These are phyloP conservation scores for Drosophila serrata DNA, from an alignment of 1,140 invertebrate species.

Conservation along the genomic window DNA sequence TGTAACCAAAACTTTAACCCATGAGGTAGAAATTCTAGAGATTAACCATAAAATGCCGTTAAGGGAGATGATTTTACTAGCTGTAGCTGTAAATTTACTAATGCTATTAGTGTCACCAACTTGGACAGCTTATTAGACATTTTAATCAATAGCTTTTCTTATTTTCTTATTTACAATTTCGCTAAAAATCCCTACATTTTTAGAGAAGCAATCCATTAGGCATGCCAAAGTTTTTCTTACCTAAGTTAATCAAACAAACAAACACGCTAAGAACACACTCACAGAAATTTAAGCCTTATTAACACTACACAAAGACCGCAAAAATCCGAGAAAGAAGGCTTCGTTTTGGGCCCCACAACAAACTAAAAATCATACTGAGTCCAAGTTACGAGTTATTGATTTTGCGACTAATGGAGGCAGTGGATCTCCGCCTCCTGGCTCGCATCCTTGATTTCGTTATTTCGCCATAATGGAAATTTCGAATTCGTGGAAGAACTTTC, in stretches of 20 bases:
- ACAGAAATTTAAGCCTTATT: conserved; percentile 14
- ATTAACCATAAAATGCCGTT: not conserved
- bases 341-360: conserved; percentile 14
- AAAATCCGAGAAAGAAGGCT: conserved; percentile 9
- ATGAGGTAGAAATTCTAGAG: too few relatives aligned
- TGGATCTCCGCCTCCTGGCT: conserved; percentile 1
- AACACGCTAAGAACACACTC: conserved; percentile 7
- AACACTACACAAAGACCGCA: conserved; percentile 7
- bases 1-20: not conserved
- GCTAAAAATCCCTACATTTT: not conserved
- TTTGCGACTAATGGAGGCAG: conserved; percentile 18
- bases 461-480: conserved; percentile 51
- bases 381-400: conserved; percentile 36
- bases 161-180: not conserved
- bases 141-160: too few relatives aligned
- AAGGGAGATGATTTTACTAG: not conserved
- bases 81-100: not conserved
- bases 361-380: conserved; percentile 17
- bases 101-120: not conserved
- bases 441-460: conserved; percentile 21
- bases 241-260: conserved; percentile 26
- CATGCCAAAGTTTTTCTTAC: conserved; percentile 11
- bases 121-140: not conserved
- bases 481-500: conserved; percentile 18
- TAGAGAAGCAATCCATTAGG: conserved; percentile 1